Base-by-base conservation (phyloP, 1,140 invertebrate genomes). In the Drosophila quadrilineata region DNA sequence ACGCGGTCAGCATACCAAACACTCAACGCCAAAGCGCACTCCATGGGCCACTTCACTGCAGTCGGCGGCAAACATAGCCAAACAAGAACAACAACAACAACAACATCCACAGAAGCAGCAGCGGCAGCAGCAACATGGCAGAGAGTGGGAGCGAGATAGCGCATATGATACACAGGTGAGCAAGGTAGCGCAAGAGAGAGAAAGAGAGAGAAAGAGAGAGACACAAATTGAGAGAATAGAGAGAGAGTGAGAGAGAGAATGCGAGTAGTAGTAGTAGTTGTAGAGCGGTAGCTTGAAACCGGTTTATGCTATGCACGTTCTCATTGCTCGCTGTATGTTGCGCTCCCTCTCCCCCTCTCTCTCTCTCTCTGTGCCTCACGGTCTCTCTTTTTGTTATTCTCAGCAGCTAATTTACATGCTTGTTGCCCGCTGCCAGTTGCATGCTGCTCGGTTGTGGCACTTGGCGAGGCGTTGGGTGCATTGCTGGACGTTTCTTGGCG, bases 11-110 rank as follows among this genome's bases (percentile, higher is more conserved):
- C 77, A 82, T 82, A 82, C 77, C 77, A 85, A 82, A 77, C 77
- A 82, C 79, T 82, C 77, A 84, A 77, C 73, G 77, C 73, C 73
- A 73, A 73, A 73, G 71, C 67, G 77, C 77, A 82, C 76, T 84
- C 65, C 54, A 73, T 9, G 60, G 36, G 54, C 66, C 70, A 76
- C 76, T 75, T 71, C 71, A 71, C 58, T 64, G 67, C 63, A 68
- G 71, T 82, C 80, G 46, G 64, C 58, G 58, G 64, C 57, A 67
- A 67, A 67, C 64, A 67, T 59, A 66, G 21, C 56, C 56, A 22
- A 50, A 50, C n/a, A n/a, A 60, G 68, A 76, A 64, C 45, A 45
- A 22, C 40, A 49, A 50, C 49, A 43, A 21, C 60, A 57, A 21
- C 60, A 56, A 31, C 60, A 40, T 24, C 41, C 41, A 35, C 49